Percentiles rank a stretch among this genome's conserved stretches.
Conservation (phyloP, 2,888 invertebrate genomes). For the Elysia crispata region DNA sequence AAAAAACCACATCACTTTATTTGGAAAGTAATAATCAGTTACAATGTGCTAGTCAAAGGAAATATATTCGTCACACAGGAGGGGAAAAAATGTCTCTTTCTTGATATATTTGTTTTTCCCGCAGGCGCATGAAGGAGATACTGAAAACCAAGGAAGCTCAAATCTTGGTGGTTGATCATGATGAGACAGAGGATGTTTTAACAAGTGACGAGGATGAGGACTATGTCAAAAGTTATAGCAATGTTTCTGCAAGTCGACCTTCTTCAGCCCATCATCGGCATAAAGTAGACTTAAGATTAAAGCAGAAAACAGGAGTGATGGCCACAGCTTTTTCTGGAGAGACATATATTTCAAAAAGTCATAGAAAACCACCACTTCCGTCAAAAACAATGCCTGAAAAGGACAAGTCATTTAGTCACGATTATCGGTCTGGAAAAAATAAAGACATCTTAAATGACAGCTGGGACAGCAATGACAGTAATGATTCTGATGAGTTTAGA, state of each 20-base stretch:
- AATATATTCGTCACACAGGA: no score
- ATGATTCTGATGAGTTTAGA: background rate
- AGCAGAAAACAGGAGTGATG: background rate
- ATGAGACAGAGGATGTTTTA: conserved; percentile 59
- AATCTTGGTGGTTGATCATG: conserved; percentile 70
- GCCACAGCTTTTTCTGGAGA: background rate
- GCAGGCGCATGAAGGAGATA: conserved; percentile 68
- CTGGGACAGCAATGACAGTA: background rate
- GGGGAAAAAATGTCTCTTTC: no score
- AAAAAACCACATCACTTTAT: no score
- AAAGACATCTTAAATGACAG: background rate
- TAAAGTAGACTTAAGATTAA: background rate
- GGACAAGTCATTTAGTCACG: no score
- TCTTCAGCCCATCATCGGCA: background rate
- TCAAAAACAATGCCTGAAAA: no score
- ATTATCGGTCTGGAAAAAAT: background rate
- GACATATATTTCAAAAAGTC: no score
- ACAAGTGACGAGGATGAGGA: conserved; percentile 53
- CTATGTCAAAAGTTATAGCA: background rate
- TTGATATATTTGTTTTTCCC: no score
- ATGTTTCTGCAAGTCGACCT: background rate
- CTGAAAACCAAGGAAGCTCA: conserved; percentile 68
- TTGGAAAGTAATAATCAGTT: no score
- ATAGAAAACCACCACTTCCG: no score
- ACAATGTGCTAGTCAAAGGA: no score